Base-by-base conservation (phyloP, 2,113 vertebrate genomes). In the Pachypanchax playfairii region DNA sequence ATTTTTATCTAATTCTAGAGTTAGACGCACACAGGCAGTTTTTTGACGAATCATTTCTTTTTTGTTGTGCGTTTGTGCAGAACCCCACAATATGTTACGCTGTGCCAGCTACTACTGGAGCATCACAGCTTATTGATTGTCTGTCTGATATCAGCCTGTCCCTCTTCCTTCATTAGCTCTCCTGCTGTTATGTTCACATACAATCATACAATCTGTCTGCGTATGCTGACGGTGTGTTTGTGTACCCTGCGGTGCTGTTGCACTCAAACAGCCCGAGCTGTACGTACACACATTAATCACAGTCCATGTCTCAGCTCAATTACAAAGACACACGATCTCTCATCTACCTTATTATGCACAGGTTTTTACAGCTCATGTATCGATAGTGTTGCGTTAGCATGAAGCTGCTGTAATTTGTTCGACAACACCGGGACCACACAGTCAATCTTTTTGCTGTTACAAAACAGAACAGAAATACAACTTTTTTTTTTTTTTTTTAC, bases 251-350 rank as follows among this genome's bases (percentile, higher is more conserved):
- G 20, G 77, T 13, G 57, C 31, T 31, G 36, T 42, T 33, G 33
- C 61, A 15, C 76, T 69, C 59, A 25, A 49, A 42, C 77, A 81
- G 79, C 74, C 51, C 38, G 43, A 61, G 61, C 54, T 1, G 2
- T 50, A 76, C 75, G 68, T 51, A 66, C 77, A 82, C 63, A 46
- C 85, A 90, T 90, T 87, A 82, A 89, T 90, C 89, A 85, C 82
- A 74, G 68, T 65, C 68, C 7, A 43, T 49, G 70, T 35, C 71
- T 79, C 68, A 66, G 77, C 81, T 85, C 84, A 50, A 68, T 88
- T 86, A 87, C 76, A 72, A 68, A 80, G 82, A 78, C 71, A 76
- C 69, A 67, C 79, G 42, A 74, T 79, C 83, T 57, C 78, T 86
- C 84, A 63, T 77, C 65, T 43, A 64, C 49, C 78, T 77, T 80